These are phyloP conservation scores for Aradophagus sp. DNA, from an alignment of 1,140 invertebrate species.

Conservation along the genomic window DNA sequence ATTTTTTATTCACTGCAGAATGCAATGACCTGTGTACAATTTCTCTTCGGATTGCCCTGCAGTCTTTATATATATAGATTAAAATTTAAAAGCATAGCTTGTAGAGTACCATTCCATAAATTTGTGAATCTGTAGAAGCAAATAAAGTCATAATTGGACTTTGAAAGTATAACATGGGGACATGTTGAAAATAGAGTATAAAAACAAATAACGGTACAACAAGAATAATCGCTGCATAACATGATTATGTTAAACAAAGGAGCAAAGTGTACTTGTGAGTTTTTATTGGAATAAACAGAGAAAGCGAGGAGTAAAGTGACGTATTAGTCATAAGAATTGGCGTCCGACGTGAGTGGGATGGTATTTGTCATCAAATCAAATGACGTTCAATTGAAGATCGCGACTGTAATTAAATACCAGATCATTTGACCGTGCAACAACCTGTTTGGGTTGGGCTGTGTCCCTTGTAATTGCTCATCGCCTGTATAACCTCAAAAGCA, in stretches of 20 bases:
- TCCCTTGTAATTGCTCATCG: background rate
- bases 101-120: background rate
- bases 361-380: constrained; percentile 43
- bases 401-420: constrained; percentile 19
- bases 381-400: constrained; percentile 28
- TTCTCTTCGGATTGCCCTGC: no score
- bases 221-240: background rate
- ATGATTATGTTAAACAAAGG: constrained; percentile 17
- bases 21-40: constrained; percentile 16
- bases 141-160: no score
- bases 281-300: constrained; percentile 12
- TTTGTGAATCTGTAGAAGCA: background rate
- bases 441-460: constrained; percentile 24
- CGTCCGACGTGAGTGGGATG: constrained; percentile 35
- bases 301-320: constrained; percentile 24
- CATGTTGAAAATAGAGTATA: background rate
- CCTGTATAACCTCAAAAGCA: constrained; percentile 16
- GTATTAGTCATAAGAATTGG: constrained; percentile 23
- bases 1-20: background rate
- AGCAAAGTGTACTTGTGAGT: constrained; percentile 6
- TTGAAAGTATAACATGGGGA: no score
- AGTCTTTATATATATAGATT: no score
- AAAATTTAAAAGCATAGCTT: constrained; percentile 12
- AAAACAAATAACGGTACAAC: background rate
- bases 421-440: constrained; percentile 26